Percentiles rank a stretch among this genome's conserved stretches.
These are phyloP conservation scores for Mugil cephalus DNA, from an alignment of 2,113 vertebrate genomes.

Conservation along the genomic window DNA sequence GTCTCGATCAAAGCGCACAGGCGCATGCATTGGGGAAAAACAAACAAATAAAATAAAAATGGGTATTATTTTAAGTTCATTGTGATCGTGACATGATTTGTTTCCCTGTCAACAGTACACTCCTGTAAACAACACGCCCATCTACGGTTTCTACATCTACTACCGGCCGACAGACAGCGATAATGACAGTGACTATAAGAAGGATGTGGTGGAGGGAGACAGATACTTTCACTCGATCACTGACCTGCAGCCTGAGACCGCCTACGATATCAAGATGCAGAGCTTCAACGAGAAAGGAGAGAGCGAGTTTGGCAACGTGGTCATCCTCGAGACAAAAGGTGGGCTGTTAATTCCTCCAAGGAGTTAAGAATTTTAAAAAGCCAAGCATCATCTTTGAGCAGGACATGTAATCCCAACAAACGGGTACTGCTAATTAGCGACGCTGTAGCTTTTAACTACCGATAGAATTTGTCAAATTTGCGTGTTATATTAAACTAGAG, in stretches of 20 bases:
- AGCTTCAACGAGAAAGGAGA: slow-evolving; percentile 97
- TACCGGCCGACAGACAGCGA: slow-evolving; percentile 98
- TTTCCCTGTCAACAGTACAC: slow-evolving; percentile 86
- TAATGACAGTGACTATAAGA: slow-evolving; percentile 99
- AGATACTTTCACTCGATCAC: slow-evolving; percentile 96
- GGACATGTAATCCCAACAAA: too few relatives aligned
- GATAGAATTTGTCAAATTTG: too few relatives aligned
- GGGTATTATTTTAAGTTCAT: background rate
- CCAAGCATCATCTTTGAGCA: too few relatives aligned
- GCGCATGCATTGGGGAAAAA: background rate
- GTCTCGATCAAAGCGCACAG: too few relatives aligned
- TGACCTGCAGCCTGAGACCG: slow-evolving; percentile 95
- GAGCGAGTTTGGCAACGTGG: slow-evolving; percentile 97
- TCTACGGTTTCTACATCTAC: slow-evolving; percentile 98
- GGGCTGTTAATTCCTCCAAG: too few relatives aligned
- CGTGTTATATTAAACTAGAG: too few relatives aligned
- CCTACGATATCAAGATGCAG: slow-evolving; percentile 99
- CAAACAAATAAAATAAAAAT: background rate
- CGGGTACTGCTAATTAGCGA: too few relatives aligned
- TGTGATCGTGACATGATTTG: slow-evolving; percentile 26
- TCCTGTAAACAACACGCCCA: slow-evolving; percentile 97
- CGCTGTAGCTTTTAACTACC: too few relatives aligned
- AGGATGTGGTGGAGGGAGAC: slow-evolving; percentile 95
- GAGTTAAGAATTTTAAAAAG: too few relatives aligned
- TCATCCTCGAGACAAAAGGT: slow-evolving; percentile 99